Conservation (phyloP, 1,140 invertebrate species). For the Orchestia grillus region DNA sequence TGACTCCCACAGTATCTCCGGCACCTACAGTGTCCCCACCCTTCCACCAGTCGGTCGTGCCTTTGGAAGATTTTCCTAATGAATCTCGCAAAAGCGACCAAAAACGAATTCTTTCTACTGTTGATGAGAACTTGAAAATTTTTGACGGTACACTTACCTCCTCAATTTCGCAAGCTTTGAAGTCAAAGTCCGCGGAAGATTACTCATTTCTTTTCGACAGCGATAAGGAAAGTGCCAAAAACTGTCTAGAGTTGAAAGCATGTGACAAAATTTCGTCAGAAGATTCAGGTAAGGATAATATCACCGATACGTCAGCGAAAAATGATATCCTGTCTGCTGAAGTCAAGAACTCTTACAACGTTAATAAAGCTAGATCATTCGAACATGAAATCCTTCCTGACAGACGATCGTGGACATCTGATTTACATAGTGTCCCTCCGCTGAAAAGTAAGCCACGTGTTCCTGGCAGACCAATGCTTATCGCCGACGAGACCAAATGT, state of each 20-base stretch:
- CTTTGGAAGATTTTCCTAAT: constrained; percentile 60
- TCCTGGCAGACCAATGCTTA: neutral
- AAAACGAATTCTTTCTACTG: constrained; percentile 38
- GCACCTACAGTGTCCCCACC: constrained; percentile 60
- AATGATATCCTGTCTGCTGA: neutral
- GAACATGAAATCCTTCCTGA: constrained; percentile 2
- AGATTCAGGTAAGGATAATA: constrained; percentile 37
- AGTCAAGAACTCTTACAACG: constrained; percentile 4
- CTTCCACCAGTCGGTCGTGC: constrained; percentile 59
- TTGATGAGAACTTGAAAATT: constrained; percentile 58
- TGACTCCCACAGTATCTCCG: constrained; percentile 63
- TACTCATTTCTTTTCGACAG: constrained; percentile 23
- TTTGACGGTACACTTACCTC: constrained; percentile 58
- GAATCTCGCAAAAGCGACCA: neutral
- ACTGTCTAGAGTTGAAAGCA: neutral
- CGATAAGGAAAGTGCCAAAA: constrained; percentile 54
- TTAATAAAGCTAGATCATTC: neutral
- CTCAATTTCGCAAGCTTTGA: constrained; percentile 60
- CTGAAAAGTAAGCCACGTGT: neutral
- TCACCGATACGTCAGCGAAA: neutral
- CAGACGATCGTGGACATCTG: neutral
- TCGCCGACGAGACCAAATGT: neutral
- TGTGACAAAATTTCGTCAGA: constrained; percentile 47
- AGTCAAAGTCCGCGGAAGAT: constrained; percentile 58
- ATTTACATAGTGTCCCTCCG: neutral